Evolutionary conservation across 2,888 invertebrate species (phyloP), one percentile per base, ranked within the genome.

Genomic region (Spodoptera littoralis): DNA sequence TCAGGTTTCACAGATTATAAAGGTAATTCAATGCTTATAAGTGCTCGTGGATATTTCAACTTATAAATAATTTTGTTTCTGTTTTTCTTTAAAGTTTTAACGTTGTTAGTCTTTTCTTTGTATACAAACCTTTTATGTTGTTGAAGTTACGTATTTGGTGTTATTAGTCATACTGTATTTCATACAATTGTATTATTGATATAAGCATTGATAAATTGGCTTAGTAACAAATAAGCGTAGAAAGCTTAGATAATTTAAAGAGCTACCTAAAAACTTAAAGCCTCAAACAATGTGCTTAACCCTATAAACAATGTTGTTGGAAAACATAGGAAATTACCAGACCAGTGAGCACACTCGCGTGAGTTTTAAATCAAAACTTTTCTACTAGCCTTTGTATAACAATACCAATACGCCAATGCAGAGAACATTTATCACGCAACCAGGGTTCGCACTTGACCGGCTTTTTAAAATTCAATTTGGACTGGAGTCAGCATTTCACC

Each of bases 391-490:
- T 55, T 69, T 69, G 69, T 72, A 56, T 18, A 53, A 60, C 60
- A 63, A 59, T 60, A 60, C 54, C 51, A 69, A 65, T 72, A 77
- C 75, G 68, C 68, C 64, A 74, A 60, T 72, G 62, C 69, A 66
- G 75, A 54, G 54, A 57, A 69, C 56, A 72, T 72, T 63, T 63
- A 72, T 75, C 58, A 76, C 52, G 59, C 66, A 50, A 62, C 13
- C 49, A 36, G 44, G 56, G 47, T 58, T 69, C 62, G 44, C 61
- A 59, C 72, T 74, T 68, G 72, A 58, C 62, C 60, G 59, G 47
- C 6, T 55, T 61, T 77, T 71, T 65, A 57, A 63, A 75, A 77
- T 73, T 70, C 58, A 66, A 66, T 76, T 73, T 70, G 43, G 44
- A 57, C 45, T 53, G 22, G 53, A 61, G 51, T 79, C 72, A 55